Evolutionary conservation across 1,140 invertebrate species (phyloP), one percentile per base, ranked within the genome.

Genomic region (Macrotrachela quadricornifera): DNA sequence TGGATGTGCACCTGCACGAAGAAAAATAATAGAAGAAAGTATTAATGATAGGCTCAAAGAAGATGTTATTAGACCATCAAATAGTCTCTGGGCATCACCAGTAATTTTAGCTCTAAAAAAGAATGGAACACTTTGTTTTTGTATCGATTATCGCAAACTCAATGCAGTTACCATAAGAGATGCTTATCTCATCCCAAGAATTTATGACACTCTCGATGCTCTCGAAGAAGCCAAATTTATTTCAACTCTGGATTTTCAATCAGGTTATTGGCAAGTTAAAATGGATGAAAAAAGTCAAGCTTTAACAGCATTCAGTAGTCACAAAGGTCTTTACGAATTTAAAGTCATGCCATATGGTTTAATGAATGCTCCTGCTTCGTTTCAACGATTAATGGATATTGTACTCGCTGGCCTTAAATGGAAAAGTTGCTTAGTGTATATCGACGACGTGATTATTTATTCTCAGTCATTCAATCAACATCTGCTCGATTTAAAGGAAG

Each of bases 331-430:
- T 14, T 52, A 45, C n/a, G 50, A 52, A 52, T 52, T 45, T 12
- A 42, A 37, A 17, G 10, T 17, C 12, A 38, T 58, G 36, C 54
- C 58, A 56, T 15, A 59, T 62, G 43, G 59, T 48, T 15, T 61
- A n/a, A 50, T 13, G 15, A 58, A 57, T 50, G 56, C 55, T n/a
- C 36, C 47, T 6, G 41, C 39, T 14, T 41, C 38, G 3, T 59
- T 57, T 39, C 52, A 57, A 17, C 14, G 42, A 4, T 8, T 30
- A 30, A 30, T 30, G 21, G 21, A 30, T 30, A 30, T 30, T 30
- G 21, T 30, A 4, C 21, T 30, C 8, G 21, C 21, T 8, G 21
- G 21, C 8, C 21, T 30, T 30, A 30, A 30, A 30, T 30, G 21
- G 21, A 30, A 30, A 30, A 4, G 3, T 8, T 30, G 21, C 8